phyloP scores from a whole-genome alignment of 2,888 invertebrate species.

The Lasioglossum morio region DNA sequence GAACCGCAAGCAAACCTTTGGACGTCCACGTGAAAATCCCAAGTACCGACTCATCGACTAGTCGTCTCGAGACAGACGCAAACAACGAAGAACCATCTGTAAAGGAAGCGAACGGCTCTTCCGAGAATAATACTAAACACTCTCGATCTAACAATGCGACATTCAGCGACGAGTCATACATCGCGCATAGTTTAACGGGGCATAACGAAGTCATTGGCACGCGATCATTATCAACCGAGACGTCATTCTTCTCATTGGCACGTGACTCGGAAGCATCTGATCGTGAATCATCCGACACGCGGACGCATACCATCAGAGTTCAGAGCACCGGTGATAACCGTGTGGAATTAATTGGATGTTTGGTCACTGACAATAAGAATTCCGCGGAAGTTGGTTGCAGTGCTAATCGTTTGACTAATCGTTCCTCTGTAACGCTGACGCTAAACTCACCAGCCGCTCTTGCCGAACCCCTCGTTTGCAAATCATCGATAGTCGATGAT shows the following conservation, averaged over 20 bases:
- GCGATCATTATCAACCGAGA: constrained; percentile 49
- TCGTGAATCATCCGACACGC: constrained; percentile 41
- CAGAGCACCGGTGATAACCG: constrained; percentile 20
- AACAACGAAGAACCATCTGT: constrained; percentile 17
- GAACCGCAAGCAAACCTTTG: background rate
- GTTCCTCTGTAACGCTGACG: constrained; percentile 2
- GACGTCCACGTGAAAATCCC: background rate
- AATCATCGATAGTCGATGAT: background rate
- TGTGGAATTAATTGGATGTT: constrained; percentile 39
- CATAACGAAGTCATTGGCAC: constrained; percentile 45
- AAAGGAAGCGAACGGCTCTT: constrained; percentile 60
- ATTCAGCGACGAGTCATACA: constrained; percentile 22
- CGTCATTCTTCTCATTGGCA: constrained; percentile 26
- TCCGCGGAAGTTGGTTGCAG: background rate
- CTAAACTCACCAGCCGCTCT: too few species aligned
- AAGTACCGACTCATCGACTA: constrained; percentile 19
- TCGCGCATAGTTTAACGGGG: background rate
- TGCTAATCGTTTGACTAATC: constrained; percentile 32
- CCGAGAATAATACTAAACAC: constrained; percentile 39
- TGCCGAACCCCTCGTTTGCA: background rate
- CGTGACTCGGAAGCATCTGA: constrained; percentile 27
- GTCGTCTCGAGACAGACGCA: constrained; percentile 8
- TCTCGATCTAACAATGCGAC: constrained; percentile 33
- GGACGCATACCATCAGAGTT: constrained; percentile 7
- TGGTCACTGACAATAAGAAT: constrained; percentile 11